These are phyloP conservation scores for Scatophagus argus DNA, from an alignment of 2,113 vertebrate genomes.

Conservation along the genomic window DNA sequence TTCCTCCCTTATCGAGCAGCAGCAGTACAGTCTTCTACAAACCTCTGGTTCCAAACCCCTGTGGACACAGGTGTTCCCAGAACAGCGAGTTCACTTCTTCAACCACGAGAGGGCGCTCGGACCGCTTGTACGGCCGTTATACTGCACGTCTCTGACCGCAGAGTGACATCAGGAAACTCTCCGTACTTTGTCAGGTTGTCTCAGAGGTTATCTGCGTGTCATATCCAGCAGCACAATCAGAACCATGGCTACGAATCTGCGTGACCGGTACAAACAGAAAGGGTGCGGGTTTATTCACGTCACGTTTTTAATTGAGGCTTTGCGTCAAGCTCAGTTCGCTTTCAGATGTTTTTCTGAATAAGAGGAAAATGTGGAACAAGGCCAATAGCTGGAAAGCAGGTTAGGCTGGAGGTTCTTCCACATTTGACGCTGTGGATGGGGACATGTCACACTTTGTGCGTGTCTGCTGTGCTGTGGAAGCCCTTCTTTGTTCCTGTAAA, in stretches of 20 bases:
- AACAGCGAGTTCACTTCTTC: neutral
- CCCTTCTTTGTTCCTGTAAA: constrained; percentile 39
- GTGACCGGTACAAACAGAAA: neutral
- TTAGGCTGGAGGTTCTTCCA: constrained; percentile 71
- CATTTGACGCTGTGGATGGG: constrained; percentile 53
- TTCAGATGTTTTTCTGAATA: constrained; percentile 36
- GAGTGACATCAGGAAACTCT: neutral
- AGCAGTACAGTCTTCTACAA: constrained; percentile 1
- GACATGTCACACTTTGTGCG: constrained; percentile 32
- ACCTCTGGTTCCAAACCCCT: neutral
- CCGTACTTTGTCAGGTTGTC: constrained; percentile 3
- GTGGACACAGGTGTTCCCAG: no score
- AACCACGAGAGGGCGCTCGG: constrained; percentile 59
- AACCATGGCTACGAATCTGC: neutral
- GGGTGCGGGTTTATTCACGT: neutral
- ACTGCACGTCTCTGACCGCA: neutral
- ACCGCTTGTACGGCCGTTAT: neutral
- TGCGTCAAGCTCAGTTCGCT: constrained; percentile 31
- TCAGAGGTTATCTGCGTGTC: constrained; percentile 14
- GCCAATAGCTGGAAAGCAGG: constrained; percentile 68
- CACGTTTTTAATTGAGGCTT: neutral
- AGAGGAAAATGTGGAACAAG: constrained; percentile 50
- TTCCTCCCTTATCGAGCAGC: no score
- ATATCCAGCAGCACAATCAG: neutral
- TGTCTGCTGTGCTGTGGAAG: constrained; percentile 15